Base-by-base conservation (phyloP, 2,888 invertebrate species). In the Gasteruption jaculator region DNA sequence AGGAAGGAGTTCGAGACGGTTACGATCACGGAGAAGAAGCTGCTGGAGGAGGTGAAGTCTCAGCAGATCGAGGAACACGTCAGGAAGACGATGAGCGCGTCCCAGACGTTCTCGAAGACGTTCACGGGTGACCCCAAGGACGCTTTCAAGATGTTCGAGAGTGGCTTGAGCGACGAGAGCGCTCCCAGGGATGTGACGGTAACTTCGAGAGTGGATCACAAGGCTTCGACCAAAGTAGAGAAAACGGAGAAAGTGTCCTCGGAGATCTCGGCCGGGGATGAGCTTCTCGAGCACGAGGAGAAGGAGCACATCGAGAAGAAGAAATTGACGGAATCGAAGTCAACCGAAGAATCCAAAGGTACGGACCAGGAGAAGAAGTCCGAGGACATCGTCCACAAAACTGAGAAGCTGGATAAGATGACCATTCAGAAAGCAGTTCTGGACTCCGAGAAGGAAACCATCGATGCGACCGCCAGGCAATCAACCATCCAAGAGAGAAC, bases 121-220 rank as follows among this genome's bases (percentile, higher is more conserved):
- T 60, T 63, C 15, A 42, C 45, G 2, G 44, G 45, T 18, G 60
- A 60, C 31, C 48, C 60, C 1, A 49, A 44, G 11, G 60, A 64
- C 3, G 53, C 54, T n/a, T 54, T 53, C 14, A 57, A 58, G 16
- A 45, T 49, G 6, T 55, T 59, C n/a, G 61, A 65, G 20, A n/a
- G n/a, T n/a, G n/a, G n/a, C n/a, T n/a, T n/a, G n/a, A n/a, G n/a
- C n/a, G 53, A 58, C 4, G 45, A 50, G 15, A 47, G 47, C 16
- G 41, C 41, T 3, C 38, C 43, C 16, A 53, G 53, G n/a, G 47
- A 50, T n/a, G 49, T 46, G 4, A 50, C 52, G 0, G 50, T 60
- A 3, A 59, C 56, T 0, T 68, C 69, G 2, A 66, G 56, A 41
- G 41, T 63, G 15, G 68, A 68, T 30, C 63, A 56, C 5, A 57